Evolutionary conservation across 2,797 vertebrate genomes (phyloP).

Genomic region (Nyctalus aviator): DNA sequence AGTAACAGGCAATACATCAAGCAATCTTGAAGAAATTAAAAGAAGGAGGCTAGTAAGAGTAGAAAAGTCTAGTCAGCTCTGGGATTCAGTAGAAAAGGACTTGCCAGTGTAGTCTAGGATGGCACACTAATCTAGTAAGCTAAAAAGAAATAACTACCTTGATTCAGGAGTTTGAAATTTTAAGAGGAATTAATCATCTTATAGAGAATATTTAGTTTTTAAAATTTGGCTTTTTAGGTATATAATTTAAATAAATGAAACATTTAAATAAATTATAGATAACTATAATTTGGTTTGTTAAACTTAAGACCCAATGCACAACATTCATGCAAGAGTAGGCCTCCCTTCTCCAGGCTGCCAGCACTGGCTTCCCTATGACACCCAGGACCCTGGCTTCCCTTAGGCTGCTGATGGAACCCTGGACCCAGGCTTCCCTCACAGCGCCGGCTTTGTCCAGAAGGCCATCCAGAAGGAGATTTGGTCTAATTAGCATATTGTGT

Average conservation of each 20-base stretch:
- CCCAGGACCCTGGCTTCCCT: no score
- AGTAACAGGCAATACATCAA: not conserved
- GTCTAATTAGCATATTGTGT: no score
- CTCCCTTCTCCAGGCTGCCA: no score
- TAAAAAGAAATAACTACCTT: not conserved
- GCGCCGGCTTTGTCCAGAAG: no score
- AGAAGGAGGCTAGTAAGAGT: not conserved
- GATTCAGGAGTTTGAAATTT: not conserved
- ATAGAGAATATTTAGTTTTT: not conserved
- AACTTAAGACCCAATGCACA: no score
- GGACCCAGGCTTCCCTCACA: no score
- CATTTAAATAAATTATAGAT: not conserved
- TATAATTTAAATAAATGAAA: not conserved
- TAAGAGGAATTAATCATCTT: not conserved
- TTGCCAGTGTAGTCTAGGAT: not conserved
- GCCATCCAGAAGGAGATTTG: no score
- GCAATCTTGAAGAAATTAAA: not conserved
- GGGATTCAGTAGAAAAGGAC: not conserved
- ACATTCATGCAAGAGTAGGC: no score
- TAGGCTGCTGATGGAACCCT: no score
- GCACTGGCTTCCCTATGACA: no score
- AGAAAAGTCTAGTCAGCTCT: not conserved
- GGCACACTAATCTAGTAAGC: not conserved
- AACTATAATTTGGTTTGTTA: no score
- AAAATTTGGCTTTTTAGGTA: not conserved